Base-by-base conservation (phyloP, 2,113 vertebrate species). In the Vulpes lagopus region DNA sequence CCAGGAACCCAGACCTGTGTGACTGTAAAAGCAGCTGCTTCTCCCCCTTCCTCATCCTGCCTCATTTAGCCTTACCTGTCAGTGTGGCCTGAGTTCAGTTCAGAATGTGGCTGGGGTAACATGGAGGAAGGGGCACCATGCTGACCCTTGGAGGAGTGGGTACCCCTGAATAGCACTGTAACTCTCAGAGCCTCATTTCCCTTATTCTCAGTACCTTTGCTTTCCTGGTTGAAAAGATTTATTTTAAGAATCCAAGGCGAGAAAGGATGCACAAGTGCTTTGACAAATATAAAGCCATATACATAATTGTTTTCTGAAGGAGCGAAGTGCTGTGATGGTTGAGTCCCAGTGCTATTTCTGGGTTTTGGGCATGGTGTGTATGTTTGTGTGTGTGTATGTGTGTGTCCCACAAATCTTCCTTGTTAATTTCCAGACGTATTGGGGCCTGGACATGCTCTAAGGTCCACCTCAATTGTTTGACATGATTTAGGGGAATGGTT, bases 181-280 rank as follows among this genome's bases (percentile, higher is more conserved):
- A 49, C 17, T 65, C 43, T n/a, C 23, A 23, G n/a, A 64, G 65
- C 30, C 35, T 91, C 71, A 2, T 87, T 30, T 60, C 69, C n/a
- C n/a, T 92, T 67, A 25, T n/a, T 32, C 53, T 91, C 35, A 35
- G 25, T 60, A 20, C 25, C 53, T 78, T 69, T n/a, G 30, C 38
- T 76, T 87, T 35, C n/a, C 69, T n/a, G 32, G n/a, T 89, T 38
- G n/a, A 64, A 35, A 76, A 73, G 43, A 6, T 51, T 93, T 93
- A 64, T 83, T 96, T 92, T 89, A 65, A 92, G 87, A 84, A 53
- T 43, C 64, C 80, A 38, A 84, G 30, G 65, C 82, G 43, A 78
- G 59, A 55, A 86, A 86, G 79, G 81, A 43, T 57, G 23, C 35
- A 57, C 35, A 85, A 55, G 43, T 62, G 43, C 64, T 67, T 32